phyloP scores from a whole-genome alignment of 1,140 invertebrate genomes.

The roundworm (Caenorhabditis elegans) region DNA sequence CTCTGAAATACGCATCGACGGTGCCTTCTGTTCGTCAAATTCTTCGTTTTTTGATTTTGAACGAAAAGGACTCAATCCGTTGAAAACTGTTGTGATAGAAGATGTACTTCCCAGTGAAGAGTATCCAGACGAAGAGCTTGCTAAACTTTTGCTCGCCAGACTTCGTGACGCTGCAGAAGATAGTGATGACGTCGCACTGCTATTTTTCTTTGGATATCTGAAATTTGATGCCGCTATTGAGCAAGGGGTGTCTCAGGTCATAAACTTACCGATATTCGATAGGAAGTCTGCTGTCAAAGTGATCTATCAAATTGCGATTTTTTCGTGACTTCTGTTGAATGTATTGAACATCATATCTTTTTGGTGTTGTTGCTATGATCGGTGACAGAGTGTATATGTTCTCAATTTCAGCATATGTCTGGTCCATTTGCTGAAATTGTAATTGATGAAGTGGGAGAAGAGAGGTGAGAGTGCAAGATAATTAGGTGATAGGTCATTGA shows the following conservation, averaged over 20 bases:
- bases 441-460: not conserved
- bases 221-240: not conserved
- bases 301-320: not conserved
- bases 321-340: not conserved
- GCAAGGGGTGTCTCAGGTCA: not conserved
- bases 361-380: not conserved
- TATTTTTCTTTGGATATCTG: constrained; percentile 8
- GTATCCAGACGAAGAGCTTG: constrained; percentile 15
- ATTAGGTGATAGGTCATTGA: not conserved
- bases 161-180: not conserved
- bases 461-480: not conserved
- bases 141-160: not conserved
- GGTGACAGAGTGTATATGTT: not conserved
- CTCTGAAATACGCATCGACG: not conserved
- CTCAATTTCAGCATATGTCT: constrained; percentile 3
- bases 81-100: constrained; percentile 2
- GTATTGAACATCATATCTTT: not conserved
- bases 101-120: not conserved
- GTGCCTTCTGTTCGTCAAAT: not conserved
- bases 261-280: constrained; percentile 8
- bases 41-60: not conserved
- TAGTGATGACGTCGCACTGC: not conserved
- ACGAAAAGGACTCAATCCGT: not conserved
- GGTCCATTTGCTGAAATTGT: constrained; percentile 11
- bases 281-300: constrained; percentile 18